Conservation (phyloP, 2,888 invertebrate genomes). For the Polydrusus pterygomalis region DNA sequence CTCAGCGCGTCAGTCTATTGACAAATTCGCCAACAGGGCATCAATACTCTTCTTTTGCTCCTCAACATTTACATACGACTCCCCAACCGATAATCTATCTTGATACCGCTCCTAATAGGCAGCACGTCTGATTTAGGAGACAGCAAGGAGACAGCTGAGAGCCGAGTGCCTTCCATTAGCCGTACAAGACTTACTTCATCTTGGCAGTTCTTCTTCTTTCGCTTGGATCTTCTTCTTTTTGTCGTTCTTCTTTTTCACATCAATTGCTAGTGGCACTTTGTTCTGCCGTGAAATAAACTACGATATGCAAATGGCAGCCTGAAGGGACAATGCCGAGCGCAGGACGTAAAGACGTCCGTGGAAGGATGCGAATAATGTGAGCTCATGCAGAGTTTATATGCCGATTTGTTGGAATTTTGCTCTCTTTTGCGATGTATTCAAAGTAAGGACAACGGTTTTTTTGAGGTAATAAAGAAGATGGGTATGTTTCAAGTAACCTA, state of each 20-base stretch:
- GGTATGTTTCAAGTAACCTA: neutral
- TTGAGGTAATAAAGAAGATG: slow-evolving; percentile 4
- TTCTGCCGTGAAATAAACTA: slow-evolving; percentile 56
- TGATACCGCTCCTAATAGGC: slow-evolving; percentile 56
- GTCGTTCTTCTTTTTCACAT: slow-evolving; percentile 52
- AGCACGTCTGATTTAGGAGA: slow-evolving; percentile 55
- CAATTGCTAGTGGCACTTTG: slow-evolving; percentile 57
- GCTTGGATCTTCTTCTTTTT: slow-evolving; percentile 41
- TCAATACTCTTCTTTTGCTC: slow-evolving; percentile 51
- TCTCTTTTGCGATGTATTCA: slow-evolving; percentile 17
- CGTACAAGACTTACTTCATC: slow-evolving; percentile 53
- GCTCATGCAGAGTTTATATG: slow-evolving; percentile 44
- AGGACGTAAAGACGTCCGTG: slow-evolving; percentile 50
- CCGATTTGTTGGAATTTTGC: slow-evolving; percentile 45
- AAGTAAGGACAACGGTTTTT: slow-evolving; percentile 14
- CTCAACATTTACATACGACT: slow-evolving; percentile 55
- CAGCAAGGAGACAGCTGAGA: slow-evolving; percentile 50
- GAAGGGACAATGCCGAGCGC: slow-evolving; percentile 55
- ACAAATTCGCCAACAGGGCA: slow-evolving; percentile 56
- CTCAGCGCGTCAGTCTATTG: slow-evolving; percentile 51
- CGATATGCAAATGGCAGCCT: slow-evolving; percentile 55
- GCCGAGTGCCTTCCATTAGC: slow-evolving; percentile 54
- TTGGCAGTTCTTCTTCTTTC: slow-evolving; percentile 49
- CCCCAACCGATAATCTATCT: slow-evolving; percentile 55
- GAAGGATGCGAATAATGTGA: slow-evolving; percentile 51